phyloP scores from a whole-genome alignment of 2,888 invertebrate species.

The Seira ritae region DNA sequence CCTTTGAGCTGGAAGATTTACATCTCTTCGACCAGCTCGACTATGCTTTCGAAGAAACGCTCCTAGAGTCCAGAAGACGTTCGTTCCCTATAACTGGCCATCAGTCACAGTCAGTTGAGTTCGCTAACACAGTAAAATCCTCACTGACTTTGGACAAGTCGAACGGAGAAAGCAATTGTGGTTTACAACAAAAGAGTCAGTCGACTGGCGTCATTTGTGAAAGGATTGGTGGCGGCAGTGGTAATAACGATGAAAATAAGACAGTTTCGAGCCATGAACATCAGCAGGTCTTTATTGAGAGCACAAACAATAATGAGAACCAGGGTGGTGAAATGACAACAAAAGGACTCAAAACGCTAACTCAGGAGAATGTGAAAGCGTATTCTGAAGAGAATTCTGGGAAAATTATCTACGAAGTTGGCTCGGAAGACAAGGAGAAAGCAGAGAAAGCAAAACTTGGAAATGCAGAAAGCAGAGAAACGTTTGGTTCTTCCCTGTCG shows the following conservation, averaged over 20 bases:
- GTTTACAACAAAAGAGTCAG: constrained; percentile 6
- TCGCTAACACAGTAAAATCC: constrained; percentile 24
- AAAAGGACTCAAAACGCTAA: constrained; percentile 57
- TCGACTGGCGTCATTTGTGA: constrained; percentile 22
- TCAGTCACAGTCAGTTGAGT: constrained; percentile 68
- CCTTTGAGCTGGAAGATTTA: constrained; percentile 73
- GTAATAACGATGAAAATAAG: constrained; percentile 36
- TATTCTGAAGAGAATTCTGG: constrained; percentile 50
- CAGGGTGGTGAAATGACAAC: constrained; percentile 52
- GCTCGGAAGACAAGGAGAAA: constrained; percentile 47
- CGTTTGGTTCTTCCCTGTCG: constrained; percentile 68
- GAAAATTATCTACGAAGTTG: constrained; percentile 53
- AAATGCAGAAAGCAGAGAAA: constrained; percentile 66
- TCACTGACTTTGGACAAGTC: background rate
- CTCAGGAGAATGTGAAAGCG: constrained; percentile 61
- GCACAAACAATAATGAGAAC: constrained; percentile 47
- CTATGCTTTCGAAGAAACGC: constrained; percentile 72
- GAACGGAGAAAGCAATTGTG: constrained; percentile 1
- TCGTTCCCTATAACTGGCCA: constrained; percentile 60
- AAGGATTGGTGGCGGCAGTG: background rate
- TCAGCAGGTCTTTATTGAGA: constrained; percentile 50
- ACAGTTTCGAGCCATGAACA: constrained; percentile 26
- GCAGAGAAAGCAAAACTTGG: constrained; percentile 55
- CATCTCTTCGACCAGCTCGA: constrained; percentile 73
- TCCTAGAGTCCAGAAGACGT: constrained; percentile 66